Base-by-base conservation (phyloP, 2,113 vertebrate genomes). In the Pithys albifrons region DNA sequence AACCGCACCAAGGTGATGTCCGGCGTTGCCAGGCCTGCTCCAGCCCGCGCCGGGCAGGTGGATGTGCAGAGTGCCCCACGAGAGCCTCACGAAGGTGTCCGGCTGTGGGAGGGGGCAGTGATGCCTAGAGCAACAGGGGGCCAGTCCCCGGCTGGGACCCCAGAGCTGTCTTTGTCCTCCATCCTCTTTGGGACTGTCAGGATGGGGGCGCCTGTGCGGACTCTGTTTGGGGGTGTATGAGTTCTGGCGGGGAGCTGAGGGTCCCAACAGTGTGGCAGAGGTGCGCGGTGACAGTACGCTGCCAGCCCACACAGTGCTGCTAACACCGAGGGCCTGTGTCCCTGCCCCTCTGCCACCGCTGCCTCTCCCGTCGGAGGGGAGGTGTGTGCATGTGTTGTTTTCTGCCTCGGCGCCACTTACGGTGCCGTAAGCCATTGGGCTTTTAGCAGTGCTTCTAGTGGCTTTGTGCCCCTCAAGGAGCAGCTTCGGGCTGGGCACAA, bases 251-350 rank as follows among this genome's bases (percentile, higher is more conserved):
- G 35, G 27, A 37, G 35, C 24, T 57, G 1, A 1, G 20, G 9
- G 33, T 82, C 49, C 57, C 28, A 19, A 0, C 6, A 11, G 9
- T 5, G n/a, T 12, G 8, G 33, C 48, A 41, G 71, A 58, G 27
- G 31, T 75, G 46, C 0, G 0, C 4, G 37, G 10, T 28, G 37
- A n/a, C 1, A 3, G 9, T 37, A 31, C 17, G 22, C 6, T 16
- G n/a, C 27, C 33, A n/a, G 37, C 41, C 28, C 33, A 22, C 5
- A 0, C 25, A 2, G 4, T 24, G 20, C 59, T 69, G 39, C n/a
- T 22, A 19, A 20, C 17, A 39, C 15, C 0, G 2, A 54, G 52
- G 31, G 65, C 70, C 71, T 46, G 65, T 75, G 54, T 67, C 43
- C 43, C 43, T 86, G n/a, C 59, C 33, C 35, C 1, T 1, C 23